Evolutionary conservation across 1,140 invertebrate genomes (phyloP).

Genomic region (Eriocheir sinensis): DNA sequence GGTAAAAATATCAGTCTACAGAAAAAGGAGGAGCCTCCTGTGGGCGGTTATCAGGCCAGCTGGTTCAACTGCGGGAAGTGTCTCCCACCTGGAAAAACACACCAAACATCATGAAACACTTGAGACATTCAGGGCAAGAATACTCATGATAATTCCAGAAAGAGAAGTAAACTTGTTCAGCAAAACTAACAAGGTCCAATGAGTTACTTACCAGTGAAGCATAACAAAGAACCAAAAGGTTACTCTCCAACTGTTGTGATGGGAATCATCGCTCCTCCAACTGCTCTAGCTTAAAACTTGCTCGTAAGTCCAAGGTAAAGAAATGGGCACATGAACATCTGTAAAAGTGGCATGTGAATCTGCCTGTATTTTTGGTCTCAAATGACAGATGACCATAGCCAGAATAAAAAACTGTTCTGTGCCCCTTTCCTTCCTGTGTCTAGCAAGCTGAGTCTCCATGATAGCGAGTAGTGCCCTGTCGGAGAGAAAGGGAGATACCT

Average conservation of each 20-base stretch:
- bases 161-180: constrained; percentile 58
- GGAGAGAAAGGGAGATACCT: constrained; percentile 71
- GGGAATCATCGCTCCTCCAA: constrained; percentile 43
- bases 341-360: constrained; percentile 73
- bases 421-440: constrained; percentile 71
- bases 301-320: constrained; percentile 69
- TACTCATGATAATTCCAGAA: constrained; percentile 59
- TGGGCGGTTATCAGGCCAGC: constrained; percentile 61
- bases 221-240: constrained; percentile 76
- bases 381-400: constrained; percentile 74
- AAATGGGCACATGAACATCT: constrained; percentile 75
- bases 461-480: constrained; percentile 56
- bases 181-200: constrained; percentile 59
- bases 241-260: constrained; percentile 73
- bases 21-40: constrained; percentile 64
- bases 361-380: constrained; percentile 67
- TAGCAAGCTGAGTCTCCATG: constrained; percentile 72
- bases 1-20: constrained; percentile 47
- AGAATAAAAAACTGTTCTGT: constrained; percentile 71
- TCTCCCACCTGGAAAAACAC: constrained; percentile 73
- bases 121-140: constrained; percentile 60
- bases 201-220: constrained; percentile 66
- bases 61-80: constrained; percentile 57
- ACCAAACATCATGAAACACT: constrained; percentile 68
- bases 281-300: constrained; percentile 62